Conservation (phyloP, 2,797 vertebrate species). For the Phataginus tricuspis region DNA sequence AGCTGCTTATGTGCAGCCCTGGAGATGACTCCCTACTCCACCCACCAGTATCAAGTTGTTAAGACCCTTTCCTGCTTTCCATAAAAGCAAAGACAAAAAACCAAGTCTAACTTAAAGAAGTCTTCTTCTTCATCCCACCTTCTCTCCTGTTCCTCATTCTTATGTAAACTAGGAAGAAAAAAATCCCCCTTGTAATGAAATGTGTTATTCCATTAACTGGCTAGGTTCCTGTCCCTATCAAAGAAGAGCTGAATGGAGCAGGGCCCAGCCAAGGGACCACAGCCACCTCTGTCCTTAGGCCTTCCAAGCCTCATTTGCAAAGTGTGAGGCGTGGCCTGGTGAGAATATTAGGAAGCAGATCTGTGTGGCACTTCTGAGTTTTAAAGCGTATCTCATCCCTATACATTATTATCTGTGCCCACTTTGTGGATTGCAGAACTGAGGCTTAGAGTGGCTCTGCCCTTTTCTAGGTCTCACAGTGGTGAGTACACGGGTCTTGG, state of each 20-base stretch:
- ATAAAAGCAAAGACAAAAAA: neutral
- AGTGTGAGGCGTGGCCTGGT: neutral
- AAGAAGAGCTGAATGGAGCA: neutral
- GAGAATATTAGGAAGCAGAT: neutral
- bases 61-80: neutral
- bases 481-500: neutral
- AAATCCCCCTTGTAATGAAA: neutral
- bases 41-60: neutral
- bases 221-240: neutral
- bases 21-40: neutral
- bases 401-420: neutral
- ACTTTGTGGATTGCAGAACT: neutral
- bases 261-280: neutral
- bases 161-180: neutral
- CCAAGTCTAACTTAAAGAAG: neutral
- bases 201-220: neutral
- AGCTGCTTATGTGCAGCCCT: neutral
- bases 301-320: neutral
- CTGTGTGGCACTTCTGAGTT: neutral
- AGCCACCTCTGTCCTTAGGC: neutral
- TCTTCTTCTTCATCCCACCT: neutral
- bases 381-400: neutral
- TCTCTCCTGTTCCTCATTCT: neutral
- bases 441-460: neutral
- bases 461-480: neutral